Conservation (phyloP, 1,140 invertebrate species). For the Colletes latitarsis region DNA sequence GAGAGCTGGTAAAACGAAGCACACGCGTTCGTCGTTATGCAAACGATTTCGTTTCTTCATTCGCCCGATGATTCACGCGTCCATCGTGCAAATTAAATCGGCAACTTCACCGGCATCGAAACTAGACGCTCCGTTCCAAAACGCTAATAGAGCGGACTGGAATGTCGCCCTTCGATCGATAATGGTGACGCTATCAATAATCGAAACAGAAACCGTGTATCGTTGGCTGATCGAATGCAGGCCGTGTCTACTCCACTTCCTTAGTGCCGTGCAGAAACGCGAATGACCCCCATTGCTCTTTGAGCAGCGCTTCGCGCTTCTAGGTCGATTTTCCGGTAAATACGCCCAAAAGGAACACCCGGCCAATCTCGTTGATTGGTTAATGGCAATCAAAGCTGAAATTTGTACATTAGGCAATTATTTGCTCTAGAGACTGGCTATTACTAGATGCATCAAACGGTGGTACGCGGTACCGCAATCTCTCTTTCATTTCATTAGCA, state of each 20-base stretch:
- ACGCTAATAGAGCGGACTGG: background rate
- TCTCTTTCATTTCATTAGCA: background rate
- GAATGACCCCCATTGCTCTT: constrained; percentile 11
- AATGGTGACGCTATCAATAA: constrained; percentile 6
- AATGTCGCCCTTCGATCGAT: constrained; percentile 23
- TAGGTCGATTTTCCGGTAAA: constrained; percentile 45
- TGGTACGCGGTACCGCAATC: constrained; percentile 18
- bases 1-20: background rate
- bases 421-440: constrained; percentile 41
- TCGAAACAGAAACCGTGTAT: constrained; percentile 34
- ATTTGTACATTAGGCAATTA: constrained; percentile 55
- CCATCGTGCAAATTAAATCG: constrained; percentile 33
- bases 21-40: background rate
- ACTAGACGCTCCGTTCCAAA: background rate
- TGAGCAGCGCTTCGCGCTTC: background rate
- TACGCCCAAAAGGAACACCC: constrained; percentile 27
- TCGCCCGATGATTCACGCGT: constrained; percentile 23
- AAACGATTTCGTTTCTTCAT: background rate
- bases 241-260: constrained; percentile 19
- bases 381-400: constrained; percentile 42
- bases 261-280: background rate
- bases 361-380: constrained; percentile 41
- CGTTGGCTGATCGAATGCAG: constrained; percentile 48
- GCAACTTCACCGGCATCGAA: constrained; percentile 6
- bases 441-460: constrained; percentile 42